These are phyloP conservation scores for Oncorhynchus nerka DNA, from an alignment of 2,113 vertebrate genomes.

Conservation along the genomic window DNA sequence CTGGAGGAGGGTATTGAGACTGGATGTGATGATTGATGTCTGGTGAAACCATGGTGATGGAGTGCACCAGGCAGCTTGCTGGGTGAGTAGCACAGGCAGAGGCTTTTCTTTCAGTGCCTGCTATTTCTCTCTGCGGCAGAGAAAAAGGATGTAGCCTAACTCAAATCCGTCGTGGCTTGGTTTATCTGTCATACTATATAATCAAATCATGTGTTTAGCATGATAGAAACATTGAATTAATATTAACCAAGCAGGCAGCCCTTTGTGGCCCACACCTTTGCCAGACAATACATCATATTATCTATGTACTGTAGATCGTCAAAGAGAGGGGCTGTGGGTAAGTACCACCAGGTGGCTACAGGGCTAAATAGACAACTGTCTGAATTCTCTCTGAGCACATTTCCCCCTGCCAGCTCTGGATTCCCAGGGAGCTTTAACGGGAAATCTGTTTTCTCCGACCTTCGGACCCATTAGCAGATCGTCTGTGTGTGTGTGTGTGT, in stretches of 20 bases:
- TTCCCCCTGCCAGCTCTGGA: background rate
- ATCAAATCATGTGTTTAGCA: background rate
- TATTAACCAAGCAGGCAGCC: no score
- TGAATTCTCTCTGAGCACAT: background rate
- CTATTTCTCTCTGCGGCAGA: background rate
- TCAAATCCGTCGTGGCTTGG: background rate
- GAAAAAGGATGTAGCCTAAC: background rate
- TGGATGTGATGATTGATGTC: constrained; percentile 14
- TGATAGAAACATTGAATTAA: background rate
- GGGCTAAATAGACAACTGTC: background rate
- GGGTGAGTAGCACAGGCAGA: background rate
- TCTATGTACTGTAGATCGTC: background rate
- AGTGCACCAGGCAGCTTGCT: constrained; percentile 6
- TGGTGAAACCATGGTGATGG: constrained; percentile 34
- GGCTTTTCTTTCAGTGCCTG: background rate
- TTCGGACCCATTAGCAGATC: constrained; percentile 34
- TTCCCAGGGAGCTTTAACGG: background rate
- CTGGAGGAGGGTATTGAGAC: constrained; percentile 9
- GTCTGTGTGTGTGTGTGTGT: background rate
- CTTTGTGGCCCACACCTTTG: background rate
- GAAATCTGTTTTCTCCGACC: constrained; percentile 2
- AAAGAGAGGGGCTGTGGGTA: background rate
- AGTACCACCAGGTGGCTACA: background rate
- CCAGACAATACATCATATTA: background rate
- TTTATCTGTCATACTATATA: background rate